Base-by-base conservation (phyloP, 1,140 invertebrate genomes). In the Tetramorium alpestre region DNA sequence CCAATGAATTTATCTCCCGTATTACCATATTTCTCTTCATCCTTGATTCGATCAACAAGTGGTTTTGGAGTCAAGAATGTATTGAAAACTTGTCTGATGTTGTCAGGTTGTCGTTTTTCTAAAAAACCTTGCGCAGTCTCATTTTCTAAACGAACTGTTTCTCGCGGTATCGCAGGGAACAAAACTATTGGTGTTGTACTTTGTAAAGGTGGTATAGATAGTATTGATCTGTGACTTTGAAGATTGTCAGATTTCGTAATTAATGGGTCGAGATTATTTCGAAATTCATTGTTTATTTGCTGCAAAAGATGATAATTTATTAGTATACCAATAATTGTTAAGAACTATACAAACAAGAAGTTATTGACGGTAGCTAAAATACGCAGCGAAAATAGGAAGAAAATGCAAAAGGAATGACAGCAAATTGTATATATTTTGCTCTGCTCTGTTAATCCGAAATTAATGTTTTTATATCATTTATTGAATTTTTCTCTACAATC, bases 1-100 rank as follows among this genome's bases (percentile, higher is more conserved):
- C 92, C 92, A 16, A 95, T 95, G 73, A 96, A 96, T 88, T 96
- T 96, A 81, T 96, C 96, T 0, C 96, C 97, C 16, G 93, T 94
- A 88, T 97, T 97, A 1, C 97, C 97, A 91, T 97, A 97, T 91
- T 97, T 97, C 44, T 97, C 97, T 62, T 97, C 95, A 92, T 97
- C 97, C 70, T 92, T 94, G 75, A 97, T 97, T 18, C 96, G 96
- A 88, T 97, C 97, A 1, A 97, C 96, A n/a, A 97, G 95, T 0
- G 97, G 97, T 85, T 96, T 96, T 0, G 97, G 97, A 1, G 60
- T 92, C 0, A 94, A 18, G 5, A 93, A 85, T 3, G 82, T 92
- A 25, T 93, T 76, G 0, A 95, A 62, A 10, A 92, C 38, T 1
- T 44, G 47, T 13, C 69, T 73, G 0, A 94, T 62, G 5, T 16